phyloP scores from a whole-genome alignment of 2,113 vertebrate species.

The Irena cyanogastra region DNA sequence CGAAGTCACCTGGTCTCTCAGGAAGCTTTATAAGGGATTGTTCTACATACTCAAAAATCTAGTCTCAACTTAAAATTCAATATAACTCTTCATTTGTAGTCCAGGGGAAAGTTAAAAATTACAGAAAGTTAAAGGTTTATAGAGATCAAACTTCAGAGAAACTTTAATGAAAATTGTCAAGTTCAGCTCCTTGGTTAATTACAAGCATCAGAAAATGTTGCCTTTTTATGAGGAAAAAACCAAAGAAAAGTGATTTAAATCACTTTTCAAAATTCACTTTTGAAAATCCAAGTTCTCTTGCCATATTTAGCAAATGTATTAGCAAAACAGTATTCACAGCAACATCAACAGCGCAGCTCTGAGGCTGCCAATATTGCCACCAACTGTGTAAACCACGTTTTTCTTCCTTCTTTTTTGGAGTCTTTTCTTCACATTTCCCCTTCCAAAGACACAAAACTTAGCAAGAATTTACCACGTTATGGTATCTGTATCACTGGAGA shows the following conservation, averaged over 20 bases:
- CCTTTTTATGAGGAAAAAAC: not conserved
- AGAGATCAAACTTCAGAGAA: not conserved
- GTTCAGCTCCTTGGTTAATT: not conserved
- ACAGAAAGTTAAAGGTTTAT: not conserved
- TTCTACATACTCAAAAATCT: not conserved
- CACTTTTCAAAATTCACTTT: not conserved
- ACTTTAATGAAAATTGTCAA: not conserved
- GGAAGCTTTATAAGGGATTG: not conserved
- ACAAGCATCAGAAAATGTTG: not conserved
- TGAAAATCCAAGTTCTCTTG: not conserved
- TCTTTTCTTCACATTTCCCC: not conserved
- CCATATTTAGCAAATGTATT: slow-evolving; percentile 11
- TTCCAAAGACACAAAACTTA: not conserved
- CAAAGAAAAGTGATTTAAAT: not conserved
- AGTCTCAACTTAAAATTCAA: not conserved
- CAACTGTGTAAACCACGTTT: not conserved
- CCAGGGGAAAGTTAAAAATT: not conserved
- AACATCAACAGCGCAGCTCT: not conserved
- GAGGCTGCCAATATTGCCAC: not conserved
- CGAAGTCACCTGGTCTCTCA: not conserved
- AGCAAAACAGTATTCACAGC: not conserved
- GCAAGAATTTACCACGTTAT: not conserved
- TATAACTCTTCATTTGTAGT: not conserved
- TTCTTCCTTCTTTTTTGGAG: not conserved
- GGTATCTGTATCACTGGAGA: not conserved